A percentile compares a stretch with the other conserved stretches of the same genome.
Conservation (phyloP, 2,113 vertebrate species). For the Pionites leucogaster region DNA sequence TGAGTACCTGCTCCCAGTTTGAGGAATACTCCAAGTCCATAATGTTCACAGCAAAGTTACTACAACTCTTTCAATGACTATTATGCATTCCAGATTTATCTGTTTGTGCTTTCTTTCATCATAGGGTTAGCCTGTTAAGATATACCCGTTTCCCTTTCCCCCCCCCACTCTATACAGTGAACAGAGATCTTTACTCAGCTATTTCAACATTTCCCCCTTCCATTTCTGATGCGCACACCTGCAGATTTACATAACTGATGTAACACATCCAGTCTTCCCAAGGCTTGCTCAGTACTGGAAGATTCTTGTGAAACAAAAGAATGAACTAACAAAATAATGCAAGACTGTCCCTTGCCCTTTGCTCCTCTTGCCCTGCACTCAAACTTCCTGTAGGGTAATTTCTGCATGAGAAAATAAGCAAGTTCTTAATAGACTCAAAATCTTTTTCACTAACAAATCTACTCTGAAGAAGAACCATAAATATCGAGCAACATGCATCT, state of each 20-base stretch:
- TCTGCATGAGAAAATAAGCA: not conserved
- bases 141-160: not conserved
- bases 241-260: not conserved
- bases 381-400: not conserved
- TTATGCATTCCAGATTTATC: not conserved
- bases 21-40: not conserved
- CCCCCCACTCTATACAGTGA: not conserved
- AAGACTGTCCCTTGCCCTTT: not conserved
- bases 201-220: not conserved
- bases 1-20: not conserved
- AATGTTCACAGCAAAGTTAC: not conserved
- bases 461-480: not conserved
- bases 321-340: not conserved
- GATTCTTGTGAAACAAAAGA: not conserved
- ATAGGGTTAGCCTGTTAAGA: not conserved
- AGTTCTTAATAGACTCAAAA: not conserved
- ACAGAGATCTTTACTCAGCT: not conserved
- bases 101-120: not conserved
- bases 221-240: not conserved
- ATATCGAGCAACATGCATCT: not conserved
- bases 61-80: not conserved
- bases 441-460: not conserved
- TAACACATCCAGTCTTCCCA: not conserved
- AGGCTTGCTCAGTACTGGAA: not conserved
- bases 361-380: not conserved